These are phyloP conservation scores for Sturmia bella DNA, from an alignment of 2,888 invertebrate genomes.

Conservation along the genomic window DNA sequence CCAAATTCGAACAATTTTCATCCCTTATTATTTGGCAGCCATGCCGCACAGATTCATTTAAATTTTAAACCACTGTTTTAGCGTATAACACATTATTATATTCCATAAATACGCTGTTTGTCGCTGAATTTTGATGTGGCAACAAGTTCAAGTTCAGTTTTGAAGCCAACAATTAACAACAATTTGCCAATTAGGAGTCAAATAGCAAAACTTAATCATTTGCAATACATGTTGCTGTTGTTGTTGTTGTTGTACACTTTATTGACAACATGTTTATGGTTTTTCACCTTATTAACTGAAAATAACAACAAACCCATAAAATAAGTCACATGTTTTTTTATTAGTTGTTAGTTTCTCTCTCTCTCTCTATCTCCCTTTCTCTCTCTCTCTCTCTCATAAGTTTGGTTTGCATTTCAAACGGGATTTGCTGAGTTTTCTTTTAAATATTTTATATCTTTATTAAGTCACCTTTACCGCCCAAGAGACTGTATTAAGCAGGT, in stretches of 20 bases:
- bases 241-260: neutral
- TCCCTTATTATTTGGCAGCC: too few species aligned
- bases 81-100: too few species aligned
- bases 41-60: too few species aligned
- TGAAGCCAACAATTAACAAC: conserved; percentile 54
- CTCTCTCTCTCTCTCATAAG: neutral
- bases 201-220: conserved; percentile 11
- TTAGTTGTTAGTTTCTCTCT: neutral
- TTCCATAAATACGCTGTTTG: too few species aligned
- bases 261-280: conserved; percentile 25
- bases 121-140: neutral
- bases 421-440: conserved; percentile 26
- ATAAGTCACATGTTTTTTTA: conserved; percentile 19
- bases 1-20: too few species aligned
- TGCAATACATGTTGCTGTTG: conserved; percentile 20
- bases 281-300: conserved; percentile 33
- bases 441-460: conserved; percentile 14
- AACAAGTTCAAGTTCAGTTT: conserved; percentile 66
- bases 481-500: conserved; percentile 8
- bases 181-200: conserved; percentile 50
- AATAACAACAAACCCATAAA: conserved; percentile 11
- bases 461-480: conserved; percentile 41
- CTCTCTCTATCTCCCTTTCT: neutral
- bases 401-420: conserved; percentile 23
- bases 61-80: too few species aligned